Base-by-base conservation (phyloP, 2,797 vertebrate genomes). In the Peromyscus melanophrys region DNA sequence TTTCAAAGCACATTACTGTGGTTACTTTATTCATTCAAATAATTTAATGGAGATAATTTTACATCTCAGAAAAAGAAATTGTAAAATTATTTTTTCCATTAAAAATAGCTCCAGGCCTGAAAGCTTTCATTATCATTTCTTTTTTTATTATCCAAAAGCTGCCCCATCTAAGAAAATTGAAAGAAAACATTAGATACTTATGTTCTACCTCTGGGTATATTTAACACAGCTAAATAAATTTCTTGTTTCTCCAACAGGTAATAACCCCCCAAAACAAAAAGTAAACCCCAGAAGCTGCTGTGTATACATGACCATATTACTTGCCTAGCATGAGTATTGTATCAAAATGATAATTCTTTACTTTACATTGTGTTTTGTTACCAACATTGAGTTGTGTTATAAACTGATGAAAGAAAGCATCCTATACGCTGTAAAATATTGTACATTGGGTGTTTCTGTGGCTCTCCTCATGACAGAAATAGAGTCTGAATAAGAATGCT, bases 71-170 rank as follows among this genome's bases (percentile, higher is more conserved):
- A 59, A 89, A 75, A 69, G 9, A 61, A 83, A 12, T 55, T 83
- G 52, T 46, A 87, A 91, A 94, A 84, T 80, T 80, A 57, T 75
- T 27, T 93, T 95, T 95, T 78, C 55, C 31, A 40, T 83, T 94
- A 94, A 65, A 94, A 80, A 78, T 67, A 83, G 55, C 46, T 94
- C 34, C 17, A 91, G 81, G 29, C 37, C 40, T 52, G 29, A 10
- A 84, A 37, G 17, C 2, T 67, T 2, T 89, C 31, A 95, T 92
- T 49, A 76, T 88, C 29, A 92, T 80, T 89, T 91, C 31, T 59
- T 83, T 95, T 46, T 52, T 84, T 78, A 89, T 89, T 11, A 7
- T 73, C 27, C 21, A 40, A 2, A 78, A 89, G 25, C 78, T 78
- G 14, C 25, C 21, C 29, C 52, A 49, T 89, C 75, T 87, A 94